These are phyloP conservation scores for Andrena marginata DNA, from an alignment of 2,888 invertebrate species.

Conservation along the genomic window DNA sequence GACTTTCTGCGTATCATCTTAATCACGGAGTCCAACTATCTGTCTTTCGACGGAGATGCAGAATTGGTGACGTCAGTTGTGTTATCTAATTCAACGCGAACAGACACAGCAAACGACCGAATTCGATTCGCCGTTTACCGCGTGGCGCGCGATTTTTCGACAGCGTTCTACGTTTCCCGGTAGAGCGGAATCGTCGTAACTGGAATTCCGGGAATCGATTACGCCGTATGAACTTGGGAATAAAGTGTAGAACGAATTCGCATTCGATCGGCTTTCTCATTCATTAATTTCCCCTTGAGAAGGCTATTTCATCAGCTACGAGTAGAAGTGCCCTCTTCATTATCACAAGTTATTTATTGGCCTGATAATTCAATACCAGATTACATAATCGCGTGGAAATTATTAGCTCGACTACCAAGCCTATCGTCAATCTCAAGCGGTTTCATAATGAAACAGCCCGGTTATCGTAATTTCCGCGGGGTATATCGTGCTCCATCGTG, in stretches of 20 bases:
- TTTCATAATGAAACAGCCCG: constrained; percentile 1
- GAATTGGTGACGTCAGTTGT: neutral
- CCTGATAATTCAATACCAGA: constrained; percentile 12
- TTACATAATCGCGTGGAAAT: constrained; percentile 30
- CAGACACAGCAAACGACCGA: constrained; percentile 15
- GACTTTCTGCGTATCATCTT: constrained; percentile 6
- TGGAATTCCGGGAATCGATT: neutral
- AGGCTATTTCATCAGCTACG: neutral
- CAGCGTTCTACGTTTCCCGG: neutral
- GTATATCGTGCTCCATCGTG: neutral
- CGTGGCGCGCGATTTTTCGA: neutral
- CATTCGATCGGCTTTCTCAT: constrained; percentile 5
- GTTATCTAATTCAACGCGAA: constrained; percentile 36
- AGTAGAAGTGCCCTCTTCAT: neutral
- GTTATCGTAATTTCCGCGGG: neutral
- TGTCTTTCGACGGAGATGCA: neutral
- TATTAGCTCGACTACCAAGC: constrained; percentile 2
- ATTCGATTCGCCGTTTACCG: constrained; percentile 9
- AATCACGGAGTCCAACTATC: neutral
- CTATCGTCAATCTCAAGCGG: neutral
- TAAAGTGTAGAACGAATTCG: neutral
- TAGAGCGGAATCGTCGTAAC: neutral
- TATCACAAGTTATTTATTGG: constrained; percentile 10
- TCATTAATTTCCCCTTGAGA: constrained; percentile 4
- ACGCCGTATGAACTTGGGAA: neutral